Evolutionary conservation across 2,888 invertebrate species (phyloP), one percentile per base, ranked within the genome.

Genomic region (Nephrotoma guestfalica): DNA sequence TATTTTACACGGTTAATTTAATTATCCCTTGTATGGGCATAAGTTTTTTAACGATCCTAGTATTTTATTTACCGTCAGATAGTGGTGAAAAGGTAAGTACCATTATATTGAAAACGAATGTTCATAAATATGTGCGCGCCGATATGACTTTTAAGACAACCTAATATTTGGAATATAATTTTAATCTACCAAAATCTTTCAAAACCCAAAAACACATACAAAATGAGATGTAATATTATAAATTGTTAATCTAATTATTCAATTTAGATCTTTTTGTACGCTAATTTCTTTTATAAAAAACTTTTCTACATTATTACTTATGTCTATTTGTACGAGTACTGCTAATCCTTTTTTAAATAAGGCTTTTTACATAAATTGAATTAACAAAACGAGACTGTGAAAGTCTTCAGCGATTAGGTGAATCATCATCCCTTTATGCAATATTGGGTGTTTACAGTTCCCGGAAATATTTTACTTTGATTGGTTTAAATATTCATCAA

Each of bases 11-110:
- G 83, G 97, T 98, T 89, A 98, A 98, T 93, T 94, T 98, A 90
- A 98, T 98, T 92, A 97, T 98, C 91, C 98, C 98, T 88, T 98
- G 98, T 92, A 97, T 98, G 95, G 97, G 97, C 89, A 98, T 98
- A 92, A 98, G 98, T 89, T 98, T 98, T 92, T 95, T 99, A 90
- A 98, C 98, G 89, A 97, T 98, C 90, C 95, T 99, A 90, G 98
- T 98, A 90, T 99, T 98, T 94, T 98, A 98, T 92, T 93, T 99
- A 91, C 99, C 98, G 88, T 98, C 98, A 88, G 98, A 99, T 93
- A 97, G 97, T 92, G 98, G 99, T 90, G 99, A 99, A 93, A 99
- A 99, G 94, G 97, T 97, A 91, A 93, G 93, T 90, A n/a, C 30
- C 30, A 57, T 11, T 47, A 15, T 6, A 57, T 7, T 57, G 15